A percentile compares a stretch with the other conserved stretches of the same genome.
Conservation (phyloP, 2,113 vertebrate species). For the Thryonomys swinderianus region DNA sequence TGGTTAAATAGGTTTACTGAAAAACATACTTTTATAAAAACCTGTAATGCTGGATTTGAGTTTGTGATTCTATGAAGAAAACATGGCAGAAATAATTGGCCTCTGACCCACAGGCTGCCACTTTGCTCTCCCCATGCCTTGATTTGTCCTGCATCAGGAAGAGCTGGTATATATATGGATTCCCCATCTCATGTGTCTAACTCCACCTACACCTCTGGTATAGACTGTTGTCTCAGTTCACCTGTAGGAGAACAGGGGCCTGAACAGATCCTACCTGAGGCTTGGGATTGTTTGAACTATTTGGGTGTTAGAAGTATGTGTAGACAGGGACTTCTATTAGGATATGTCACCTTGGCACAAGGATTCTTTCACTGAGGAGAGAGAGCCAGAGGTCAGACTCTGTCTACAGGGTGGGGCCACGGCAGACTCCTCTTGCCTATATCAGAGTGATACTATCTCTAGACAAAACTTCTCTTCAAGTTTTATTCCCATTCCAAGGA, state of each 20-base stretch:
- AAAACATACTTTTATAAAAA: not conserved
- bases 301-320: not conserved
- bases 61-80: constrained; percentile 1
- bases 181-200: not conserved
- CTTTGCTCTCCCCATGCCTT: not conserved
- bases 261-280: not conserved
- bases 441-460: not conserved
- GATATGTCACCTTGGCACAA: not conserved
- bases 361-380: not conserved
- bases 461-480: not conserved
- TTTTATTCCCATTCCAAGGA: not conserved
- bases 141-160: not conserved
- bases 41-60: not conserved
- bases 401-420: not conserved
- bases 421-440: not conserved
- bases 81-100: not conserved
- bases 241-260: not conserved
- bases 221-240: not conserved
- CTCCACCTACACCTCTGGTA: not conserved
- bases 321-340: not conserved
- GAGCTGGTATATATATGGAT: not conserved
- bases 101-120: not conserved
- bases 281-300: not conserved
- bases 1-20: not conserved
- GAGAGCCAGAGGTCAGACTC: not conserved